These are phyloP conservation scores for Heliothis virescens DNA, from an alignment of 1,140 invertebrate species.

Conservation along the genomic window DNA sequence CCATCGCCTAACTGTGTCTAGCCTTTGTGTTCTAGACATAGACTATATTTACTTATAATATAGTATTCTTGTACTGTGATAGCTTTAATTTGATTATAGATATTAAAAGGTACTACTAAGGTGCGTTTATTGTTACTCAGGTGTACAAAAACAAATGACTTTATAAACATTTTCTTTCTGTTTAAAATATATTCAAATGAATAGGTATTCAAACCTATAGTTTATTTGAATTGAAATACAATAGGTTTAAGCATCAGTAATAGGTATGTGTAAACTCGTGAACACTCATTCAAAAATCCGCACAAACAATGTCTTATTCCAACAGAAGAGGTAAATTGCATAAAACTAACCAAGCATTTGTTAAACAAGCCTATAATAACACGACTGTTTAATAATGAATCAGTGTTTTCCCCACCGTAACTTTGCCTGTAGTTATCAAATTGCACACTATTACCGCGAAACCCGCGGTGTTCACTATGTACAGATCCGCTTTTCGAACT, in stretches of 20 bases:
- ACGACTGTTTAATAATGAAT: constrained; percentile 33
- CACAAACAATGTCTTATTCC: not conserved
- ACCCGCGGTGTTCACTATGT: constrained; percentile 33
- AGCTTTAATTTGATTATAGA: too few relatives aligned
- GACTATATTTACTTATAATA: not conserved
- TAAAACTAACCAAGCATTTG: constrained; percentile 3
- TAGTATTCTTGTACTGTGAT: too few relatives aligned
- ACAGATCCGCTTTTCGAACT: constrained; percentile 46
- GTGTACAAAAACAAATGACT: too few relatives aligned
- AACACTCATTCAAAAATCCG: not conserved
- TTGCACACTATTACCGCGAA: constrained; percentile 52
- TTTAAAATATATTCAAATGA: too few relatives aligned
- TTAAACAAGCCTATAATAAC: constrained; percentile 20
- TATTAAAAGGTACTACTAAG: too few relatives aligned
- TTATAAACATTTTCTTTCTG: too few relatives aligned
- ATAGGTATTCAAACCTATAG: too few relatives aligned
- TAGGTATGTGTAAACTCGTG: too few relatives aligned
- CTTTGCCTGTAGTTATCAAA: constrained; percentile 47
- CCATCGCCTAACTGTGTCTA: not conserved
- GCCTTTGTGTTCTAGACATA: not conserved
- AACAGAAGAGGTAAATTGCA: not conserved
- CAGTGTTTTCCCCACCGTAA: constrained; percentile 6
- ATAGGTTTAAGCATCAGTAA: too few relatives aligned
- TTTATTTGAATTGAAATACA: too few relatives aligned
- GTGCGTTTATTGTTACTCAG: too few relatives aligned